These are phyloP conservation scores for Anthrax anthrax DNA, from an alignment of 2,888 invertebrate species.

Conservation along the genomic window DNA sequence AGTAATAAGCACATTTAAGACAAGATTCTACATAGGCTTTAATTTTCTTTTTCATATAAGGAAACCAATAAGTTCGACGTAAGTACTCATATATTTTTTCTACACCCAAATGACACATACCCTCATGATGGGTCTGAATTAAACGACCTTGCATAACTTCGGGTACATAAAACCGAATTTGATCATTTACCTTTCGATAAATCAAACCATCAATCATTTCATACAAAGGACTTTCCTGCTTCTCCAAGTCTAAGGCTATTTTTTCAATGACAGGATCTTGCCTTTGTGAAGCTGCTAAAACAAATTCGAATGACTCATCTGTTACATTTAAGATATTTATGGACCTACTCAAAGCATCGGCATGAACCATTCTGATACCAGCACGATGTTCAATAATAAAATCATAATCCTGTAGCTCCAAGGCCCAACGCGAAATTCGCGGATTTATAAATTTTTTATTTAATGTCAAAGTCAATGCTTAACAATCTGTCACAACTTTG, in stretches of 20 bases:
- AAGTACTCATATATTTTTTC: constrained; percentile 14
- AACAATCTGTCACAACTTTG: constrained; percentile 16
- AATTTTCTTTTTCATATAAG: too few relatives aligned
- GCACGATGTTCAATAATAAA: constrained; percentile 11
- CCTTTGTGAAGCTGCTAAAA: neutral
- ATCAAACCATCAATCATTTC: neutral
- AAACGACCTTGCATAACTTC: constrained; percentile 10
- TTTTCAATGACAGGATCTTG: too few relatives aligned
- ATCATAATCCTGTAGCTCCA: constrained; percentile 10
- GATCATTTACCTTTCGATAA: neutral
- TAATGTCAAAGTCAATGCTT: constrained; percentile 11
- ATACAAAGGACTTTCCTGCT: too few relatives aligned
- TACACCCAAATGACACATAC: constrained; percentile 17
- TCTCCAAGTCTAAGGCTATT: too few relatives aligned
- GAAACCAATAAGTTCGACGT: too few relatives aligned
- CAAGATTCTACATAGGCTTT: too few relatives aligned
- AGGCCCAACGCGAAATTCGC: constrained; percentile 12
- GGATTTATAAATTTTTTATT: constrained; percentile 12
- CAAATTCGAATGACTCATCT: neutral
- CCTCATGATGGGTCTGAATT: constrained; percentile 14
- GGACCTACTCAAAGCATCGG: constrained; percentile 17
- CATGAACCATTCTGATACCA: constrained; percentile 17
- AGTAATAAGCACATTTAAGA: too few relatives aligned
- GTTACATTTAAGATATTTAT: neutral
- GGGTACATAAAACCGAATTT: constrained; percentile 9